Conservation (phyloP, 2,797 vertebrate species). For the Lagocephalus sceleratus region DNA sequence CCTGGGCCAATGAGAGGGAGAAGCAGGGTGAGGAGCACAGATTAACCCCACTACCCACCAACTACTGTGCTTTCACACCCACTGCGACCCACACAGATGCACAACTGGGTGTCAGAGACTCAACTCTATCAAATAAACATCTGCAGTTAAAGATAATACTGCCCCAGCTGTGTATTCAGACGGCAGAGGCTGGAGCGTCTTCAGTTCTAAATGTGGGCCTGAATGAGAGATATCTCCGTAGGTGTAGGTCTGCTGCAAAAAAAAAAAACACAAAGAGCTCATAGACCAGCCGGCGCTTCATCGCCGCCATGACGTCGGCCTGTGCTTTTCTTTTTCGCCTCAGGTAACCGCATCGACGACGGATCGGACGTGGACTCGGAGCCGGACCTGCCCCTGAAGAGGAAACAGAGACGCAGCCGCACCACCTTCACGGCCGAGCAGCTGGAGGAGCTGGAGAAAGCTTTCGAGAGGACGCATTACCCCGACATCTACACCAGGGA, state of each 20-base stretch:
- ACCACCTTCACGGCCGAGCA: slow-evolving; percentile 98
- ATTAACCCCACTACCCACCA: slow-evolving; percentile 77
- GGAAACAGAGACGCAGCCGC: slow-evolving; percentile 96
- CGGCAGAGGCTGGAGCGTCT: slow-evolving; percentile 37
- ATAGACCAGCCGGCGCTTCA: slow-evolving; percentile 17
- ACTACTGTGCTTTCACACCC: slow-evolving; percentile 12
- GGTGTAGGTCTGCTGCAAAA: slow-evolving; percentile 18
- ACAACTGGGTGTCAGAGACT: slow-evolving; percentile 74
- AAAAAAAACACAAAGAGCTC: slow-evolving; percentile 15
- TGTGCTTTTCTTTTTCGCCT: slow-evolving; percentile 27
- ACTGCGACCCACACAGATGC: slow-evolving; percentile 43
- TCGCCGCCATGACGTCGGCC: slow-evolving; percentile 37
- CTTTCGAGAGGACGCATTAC: slow-evolving; percentile 97
- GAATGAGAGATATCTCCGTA: slow-evolving; percentile 9
- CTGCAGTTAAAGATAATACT: slow-evolving; percentile 78
- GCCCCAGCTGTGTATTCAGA: slow-evolving; percentile 63
- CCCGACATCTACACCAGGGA: slow-evolving; percentile 98
- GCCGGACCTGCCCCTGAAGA: slow-evolving; percentile 93
- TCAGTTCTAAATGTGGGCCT: too few relatives aligned
- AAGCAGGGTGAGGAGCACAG: slow-evolving; percentile 77
- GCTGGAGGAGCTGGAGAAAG: slow-evolving; percentile 98
- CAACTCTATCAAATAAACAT: slow-evolving; percentile 74
- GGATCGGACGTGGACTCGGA: slow-evolving; percentile 95
- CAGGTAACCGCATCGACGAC: slow-evolving; percentile 92
- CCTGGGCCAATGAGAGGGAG: slow-evolving; percentile 77